These are phyloP conservation scores for Nemotelus pantherinus DNA, from an alignment of 2,888 invertebrate species.

Conservation along the genomic window DNA sequence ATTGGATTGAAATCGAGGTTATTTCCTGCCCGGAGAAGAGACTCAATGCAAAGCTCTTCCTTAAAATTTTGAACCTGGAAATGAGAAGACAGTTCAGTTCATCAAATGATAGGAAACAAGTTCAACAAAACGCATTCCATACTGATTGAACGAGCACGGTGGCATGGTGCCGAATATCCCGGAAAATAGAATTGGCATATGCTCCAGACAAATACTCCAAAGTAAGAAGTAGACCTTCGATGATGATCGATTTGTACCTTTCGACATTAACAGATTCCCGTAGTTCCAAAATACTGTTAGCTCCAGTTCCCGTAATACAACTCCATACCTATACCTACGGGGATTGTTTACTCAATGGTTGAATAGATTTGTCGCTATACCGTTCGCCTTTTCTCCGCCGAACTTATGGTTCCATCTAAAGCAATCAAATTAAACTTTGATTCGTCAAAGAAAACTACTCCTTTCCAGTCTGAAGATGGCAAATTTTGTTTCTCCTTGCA, in stretches of 20 bases:
- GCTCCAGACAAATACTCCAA: constrained; percentile 7
- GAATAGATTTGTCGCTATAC: too few relatives aligned
- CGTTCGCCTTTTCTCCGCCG: constrained; percentile 1
- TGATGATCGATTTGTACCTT: constrained; percentile 7
- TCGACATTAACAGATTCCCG: too few relatives aligned
- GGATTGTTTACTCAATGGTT: not conserved
- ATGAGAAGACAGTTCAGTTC: too few relatives aligned
- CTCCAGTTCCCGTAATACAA: not conserved
- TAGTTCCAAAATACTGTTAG: too few relatives aligned
- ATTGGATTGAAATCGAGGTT: not conserved
- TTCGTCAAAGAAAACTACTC: too few relatives aligned
- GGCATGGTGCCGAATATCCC: constrained; percentile 7
- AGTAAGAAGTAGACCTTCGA: not conserved
- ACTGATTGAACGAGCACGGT: constrained; percentile 3
- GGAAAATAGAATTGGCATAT: constrained; percentile 3
- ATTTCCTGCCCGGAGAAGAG: not conserved
- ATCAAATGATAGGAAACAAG: too few relatives aligned
- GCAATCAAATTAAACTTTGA: constrained; percentile 10
- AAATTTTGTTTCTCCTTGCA: not conserved
- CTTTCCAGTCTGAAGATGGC: not conserved
- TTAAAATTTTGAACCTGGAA: too few relatives aligned
- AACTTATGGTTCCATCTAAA: not conserved
- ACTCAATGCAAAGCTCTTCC: not conserved
- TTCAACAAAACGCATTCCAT: constrained; percentile 1
- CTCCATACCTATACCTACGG: constrained; percentile 8